Evolutionary conservation across 1,140 invertebrate species (phyloP), one percentile per base, ranked within the genome.

Genomic region (Ganaspis sp.): DNA sequence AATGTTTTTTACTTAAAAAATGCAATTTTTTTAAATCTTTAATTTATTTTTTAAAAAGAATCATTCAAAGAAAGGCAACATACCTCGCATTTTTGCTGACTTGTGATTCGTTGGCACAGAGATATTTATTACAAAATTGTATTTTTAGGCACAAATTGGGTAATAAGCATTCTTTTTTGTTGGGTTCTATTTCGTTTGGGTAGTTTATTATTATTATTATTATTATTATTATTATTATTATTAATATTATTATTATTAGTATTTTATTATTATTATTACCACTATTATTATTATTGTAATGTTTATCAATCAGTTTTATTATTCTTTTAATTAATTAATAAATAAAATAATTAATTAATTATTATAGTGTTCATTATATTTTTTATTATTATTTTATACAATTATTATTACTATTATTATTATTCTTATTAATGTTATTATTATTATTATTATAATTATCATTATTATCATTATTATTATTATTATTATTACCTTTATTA

Each of bases 1-100:
- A 49, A n/a, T 49, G 45, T n/a, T n/a, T n/a, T n/a, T n/a, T 49
- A 72, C 49, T 72, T 74, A 72, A 74, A 42, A 77, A 74, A n/a
- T 49, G 45, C 17, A 17, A 17, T 8, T 15, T 49, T 49, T 2
- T 6, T 17, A 17, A 8, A 6, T 49, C n/a, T 17, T 15, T n/a
- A 49, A 49, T n/a, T 49, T 49, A 17, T 17, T 15, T n/a, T 49
- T 17, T 15, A 49, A 15, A n/a, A n/a, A 49, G 15, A 49, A n/a
- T 80, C 72, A 53, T 9, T 12, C 17, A 1, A 17, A 70, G 38
- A 1, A 29, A 29, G 12, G 69, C 2, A 49, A 12, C 17, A 45
- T 74, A 69, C 21, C 11, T 42, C 38, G 34, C 58, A 42, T 69
- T 40, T 69, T 53, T 29, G 58, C 23, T 64, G 11, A 26, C 23